phyloP scores from a whole-genome alignment of 2,113 vertebrate genomes.

The Cyprinodon variegatus region DNA sequence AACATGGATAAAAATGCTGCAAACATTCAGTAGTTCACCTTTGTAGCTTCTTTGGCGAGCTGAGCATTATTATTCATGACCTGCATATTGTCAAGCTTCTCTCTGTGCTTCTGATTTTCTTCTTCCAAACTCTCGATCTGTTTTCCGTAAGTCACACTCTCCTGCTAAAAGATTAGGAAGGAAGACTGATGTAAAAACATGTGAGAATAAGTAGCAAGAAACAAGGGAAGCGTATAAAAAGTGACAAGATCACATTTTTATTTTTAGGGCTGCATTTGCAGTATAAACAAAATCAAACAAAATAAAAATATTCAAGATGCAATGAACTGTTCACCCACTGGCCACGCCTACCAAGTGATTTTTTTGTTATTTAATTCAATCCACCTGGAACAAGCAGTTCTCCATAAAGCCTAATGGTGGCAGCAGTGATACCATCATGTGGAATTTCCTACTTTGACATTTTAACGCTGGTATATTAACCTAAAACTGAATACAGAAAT shows the following conservation, averaged over 20 bases:
- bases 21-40: conserved; percentile 69
- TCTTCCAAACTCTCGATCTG: conserved; percentile 81
- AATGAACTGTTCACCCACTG: no score
- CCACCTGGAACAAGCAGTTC: no score
- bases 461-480: no score
- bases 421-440: no score
- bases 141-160: conserved; percentile 82
- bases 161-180: conserved; percentile 73
- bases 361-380: no score
- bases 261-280: no score
- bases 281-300: no score
- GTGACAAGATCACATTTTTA: not conserved
- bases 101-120: conserved; percentile 77
- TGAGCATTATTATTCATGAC: conserved; percentile 78
- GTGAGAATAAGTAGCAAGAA: not conserved
- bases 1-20: not conserved
- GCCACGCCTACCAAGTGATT: no score
- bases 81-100: conserved; percentile 80
- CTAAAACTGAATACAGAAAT: no score
- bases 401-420: no score
- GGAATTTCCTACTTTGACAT: no score
- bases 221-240: not conserved
- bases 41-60: conserved; percentile 78
- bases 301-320: no score
- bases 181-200: not conserved